phyloP scores from a whole-genome alignment of 2,888 invertebrate species.

The Cataglyphis livida region DNA sequence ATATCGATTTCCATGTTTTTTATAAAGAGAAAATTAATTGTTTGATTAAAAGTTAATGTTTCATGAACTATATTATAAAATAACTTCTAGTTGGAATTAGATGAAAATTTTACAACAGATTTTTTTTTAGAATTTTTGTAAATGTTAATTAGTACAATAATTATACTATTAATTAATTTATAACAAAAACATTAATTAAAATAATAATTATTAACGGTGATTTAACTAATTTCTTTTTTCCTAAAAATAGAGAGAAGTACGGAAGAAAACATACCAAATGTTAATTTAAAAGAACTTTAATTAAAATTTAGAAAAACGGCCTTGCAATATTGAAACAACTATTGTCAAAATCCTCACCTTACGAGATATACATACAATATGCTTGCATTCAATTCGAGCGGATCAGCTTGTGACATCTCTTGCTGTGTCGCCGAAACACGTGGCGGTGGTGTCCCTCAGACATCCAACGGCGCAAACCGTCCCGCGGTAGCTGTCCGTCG shows the following conservation, averaged over 20 bases:
- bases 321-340: background rate
- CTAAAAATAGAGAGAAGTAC: background rate
- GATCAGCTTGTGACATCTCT: slow-evolving; percentile 78
- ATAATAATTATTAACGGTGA: background rate
- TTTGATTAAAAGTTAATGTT: background rate
- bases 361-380: background rate
- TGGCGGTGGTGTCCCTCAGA: slow-evolving; percentile 58
- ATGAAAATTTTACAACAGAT: background rate
- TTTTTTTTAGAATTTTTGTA: background rate
- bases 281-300: background rate
- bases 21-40: background rate
- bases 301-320: background rate
- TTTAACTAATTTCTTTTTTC: background rate
- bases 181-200: no score
- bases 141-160: background rate
- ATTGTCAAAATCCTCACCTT: background rate
- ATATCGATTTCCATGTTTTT: background rate
- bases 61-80: background rate
- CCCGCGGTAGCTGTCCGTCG: slow-evolving; percentile 58
- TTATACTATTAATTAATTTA: no score
- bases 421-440: slow-evolving; percentile 71
- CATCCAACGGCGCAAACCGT: slow-evolving; percentile 79
- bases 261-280: background rate
- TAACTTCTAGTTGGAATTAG: background rate
- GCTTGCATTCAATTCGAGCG: background rate